phyloP scores from a whole-genome alignment of 2,888 invertebrate genomes.

The Lutraria lutraria region DNA sequence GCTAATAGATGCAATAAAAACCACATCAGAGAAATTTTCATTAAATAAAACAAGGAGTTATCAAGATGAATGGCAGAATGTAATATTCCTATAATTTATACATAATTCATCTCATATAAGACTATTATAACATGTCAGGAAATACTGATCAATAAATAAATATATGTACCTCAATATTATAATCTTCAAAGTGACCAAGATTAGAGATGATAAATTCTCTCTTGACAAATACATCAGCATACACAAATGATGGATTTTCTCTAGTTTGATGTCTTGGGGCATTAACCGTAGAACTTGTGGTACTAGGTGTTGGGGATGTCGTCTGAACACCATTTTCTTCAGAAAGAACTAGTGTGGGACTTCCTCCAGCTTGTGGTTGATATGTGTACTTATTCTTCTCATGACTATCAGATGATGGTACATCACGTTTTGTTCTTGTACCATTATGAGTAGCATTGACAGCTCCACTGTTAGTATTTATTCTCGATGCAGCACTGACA shows the following conservation, averaged over 20 bases:
- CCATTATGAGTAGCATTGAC: neutral
- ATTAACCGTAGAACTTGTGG: neutral
- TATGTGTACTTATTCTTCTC: conserved; percentile 57
- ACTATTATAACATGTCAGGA: no score
- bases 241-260: conserved; percentile 62
- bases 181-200: conserved; percentile 84
- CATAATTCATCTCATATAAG: no score
- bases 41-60: no score
- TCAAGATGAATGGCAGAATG: no score
- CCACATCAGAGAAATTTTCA: no score
- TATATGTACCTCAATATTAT: conserved; percentile 83
- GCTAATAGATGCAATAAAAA: no score
- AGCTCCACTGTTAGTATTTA: neutral
- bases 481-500: neutral
- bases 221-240: conserved; percentile 76
- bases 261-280: neutral
- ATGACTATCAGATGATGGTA: conserved; percentile 29
- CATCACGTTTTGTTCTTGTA: neutral
- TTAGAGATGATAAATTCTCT: conserved; percentile 79
- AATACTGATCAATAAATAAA: no score
- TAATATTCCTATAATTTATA: no score
- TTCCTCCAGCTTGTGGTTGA: neutral
- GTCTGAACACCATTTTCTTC: neutral
- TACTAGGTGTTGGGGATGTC: neutral
- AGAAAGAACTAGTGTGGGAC: neutral